Base-by-base conservation (phyloP, 2,113 vertebrate species). In the Marcusenius ussheri region DNA sequence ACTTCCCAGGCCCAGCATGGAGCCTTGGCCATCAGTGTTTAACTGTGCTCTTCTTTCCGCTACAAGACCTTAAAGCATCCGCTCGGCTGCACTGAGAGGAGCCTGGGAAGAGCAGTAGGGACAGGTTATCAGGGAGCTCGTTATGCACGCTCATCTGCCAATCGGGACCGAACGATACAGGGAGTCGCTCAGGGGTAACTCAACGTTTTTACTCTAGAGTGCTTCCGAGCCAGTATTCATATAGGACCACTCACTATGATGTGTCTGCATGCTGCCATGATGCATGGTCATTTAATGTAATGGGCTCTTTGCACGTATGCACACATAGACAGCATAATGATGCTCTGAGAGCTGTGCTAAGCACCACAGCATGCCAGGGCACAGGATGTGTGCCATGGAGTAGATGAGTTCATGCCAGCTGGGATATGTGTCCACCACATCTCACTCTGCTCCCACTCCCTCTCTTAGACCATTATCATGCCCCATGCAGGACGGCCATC, bases 21-120 rank as follows among this genome's bases (percentile, higher is more conserved):
- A 31, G 39, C 31, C 24, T 39, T 31, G 47, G 45, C 83, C 47
- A 27, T n/a, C 46, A 49, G 83, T 50, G 47, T 27, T 50, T 47
- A 27, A 49, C 83, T 49, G 45, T 50, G 86, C 88, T 35, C 56
- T 80, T 88, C 89, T 90, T 90, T 91, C 85, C 62, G 51, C 88
- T 91, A 89, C 80, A 49, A 88, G 90, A 80, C 89, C 89, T 90
- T 45, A 39, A 87, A 89, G 89, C 42, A 85, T 87, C 31, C 17
- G 46, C 83, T 50, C 7, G 45, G 45, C 74, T 80, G 74, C 74
- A 80, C 74, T 80, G 74, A 80, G 74, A 80, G 74, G 74, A 80
- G 74, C 31, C 74, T 80, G 35, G 3, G 35, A 80, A 42, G 15
- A 80, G 74, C 74, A 42, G 74, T 42, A 27, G 74, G 35, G 35